These are phyloP conservation scores for Coccyzus lansbergi DNA, from an alignment of 2,797 vertebrate species.

Conservation along the genomic window DNA sequence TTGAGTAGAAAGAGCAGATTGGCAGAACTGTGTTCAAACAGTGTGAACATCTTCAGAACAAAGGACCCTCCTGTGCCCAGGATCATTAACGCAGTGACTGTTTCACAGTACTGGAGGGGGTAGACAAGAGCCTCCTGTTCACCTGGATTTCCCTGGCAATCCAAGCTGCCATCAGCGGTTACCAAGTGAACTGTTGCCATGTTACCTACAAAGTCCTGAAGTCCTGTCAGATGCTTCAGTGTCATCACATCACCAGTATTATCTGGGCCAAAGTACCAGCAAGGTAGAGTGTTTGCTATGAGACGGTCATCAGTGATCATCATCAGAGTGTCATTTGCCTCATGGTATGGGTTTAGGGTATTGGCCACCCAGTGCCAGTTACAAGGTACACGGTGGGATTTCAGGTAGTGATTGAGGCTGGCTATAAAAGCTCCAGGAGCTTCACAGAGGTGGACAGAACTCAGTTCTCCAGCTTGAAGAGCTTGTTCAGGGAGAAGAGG, in stretches of 20 bases:
- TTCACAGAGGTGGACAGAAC: conserved; percentile 93
- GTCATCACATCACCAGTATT: conserved; percentile 93
- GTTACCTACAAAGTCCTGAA: conserved; percentile 83
- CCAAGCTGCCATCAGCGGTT: conserved; percentile 96
- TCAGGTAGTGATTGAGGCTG: conserved; percentile 92
- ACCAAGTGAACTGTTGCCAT: conserved; percentile 87
- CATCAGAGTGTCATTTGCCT: conserved; percentile 86
- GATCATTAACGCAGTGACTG: conserved; percentile 85
- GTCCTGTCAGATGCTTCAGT: conserved; percentile 84
- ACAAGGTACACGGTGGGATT: conserved; percentile 83
- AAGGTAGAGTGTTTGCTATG: conserved; percentile 89
- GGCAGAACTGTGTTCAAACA: conserved; percentile 92
- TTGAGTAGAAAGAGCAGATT: conserved; percentile 92
- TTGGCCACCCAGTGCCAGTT: conserved; percentile 94
- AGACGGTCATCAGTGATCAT: conserved; percentile 92
- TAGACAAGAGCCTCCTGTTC: conserved; percentile 95
- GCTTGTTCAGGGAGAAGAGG: conserved; percentile 82
- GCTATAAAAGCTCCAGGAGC: conserved; percentile 94
- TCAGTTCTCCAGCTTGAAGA: conserved; percentile 82
- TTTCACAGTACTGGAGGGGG: conserved; percentile 91
- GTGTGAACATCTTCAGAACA: conserved; percentile 96
- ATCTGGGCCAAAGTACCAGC: conserved; percentile 96
- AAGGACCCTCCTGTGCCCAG: conserved; percentile 89
- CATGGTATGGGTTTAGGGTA: conserved; percentile 93
- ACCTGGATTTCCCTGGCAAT: conserved; percentile 95